A percentile compares a stretch with the other conserved stretches of the same genome.
Conservation (phyloP, 1,140 invertebrate species). For the Lucilia cuprina region DNA sequence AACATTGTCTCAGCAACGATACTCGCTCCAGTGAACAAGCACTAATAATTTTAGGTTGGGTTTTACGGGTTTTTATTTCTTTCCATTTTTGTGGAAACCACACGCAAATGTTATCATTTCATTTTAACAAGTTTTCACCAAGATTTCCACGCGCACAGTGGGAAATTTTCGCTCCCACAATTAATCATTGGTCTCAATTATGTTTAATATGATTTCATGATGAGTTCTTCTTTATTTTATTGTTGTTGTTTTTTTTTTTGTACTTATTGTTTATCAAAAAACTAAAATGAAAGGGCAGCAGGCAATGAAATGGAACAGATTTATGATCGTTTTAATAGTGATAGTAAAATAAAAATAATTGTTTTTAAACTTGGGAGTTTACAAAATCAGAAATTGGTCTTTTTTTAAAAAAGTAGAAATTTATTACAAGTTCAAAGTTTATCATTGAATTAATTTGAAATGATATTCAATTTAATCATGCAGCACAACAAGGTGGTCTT, state of each 20-base stretch:
- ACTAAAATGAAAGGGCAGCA: slow-evolving; percentile 24
- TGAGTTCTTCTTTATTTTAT: background rate
- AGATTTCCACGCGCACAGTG: slow-evolving; percentile 46
- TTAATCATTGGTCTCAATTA: slow-evolving; percentile 49
- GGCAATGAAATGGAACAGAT: slow-evolving; percentile 51
- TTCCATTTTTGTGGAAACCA: background rate
- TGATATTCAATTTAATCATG: background rate
- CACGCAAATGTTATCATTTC: slow-evolving; percentile 39
- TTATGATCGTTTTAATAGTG: slow-evolving; percentile 46
- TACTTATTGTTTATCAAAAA: background rate
- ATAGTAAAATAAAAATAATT: background rate
- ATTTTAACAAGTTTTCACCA: slow-evolving; percentile 36
- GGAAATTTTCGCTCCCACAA: slow-evolving; percentile 58
- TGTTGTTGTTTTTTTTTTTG: background rate
- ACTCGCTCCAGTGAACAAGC: slow-evolving; percentile 4
- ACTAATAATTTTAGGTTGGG: background rate
- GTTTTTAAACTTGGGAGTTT: background rate
- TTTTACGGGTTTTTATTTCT: background rate
- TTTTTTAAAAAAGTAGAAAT: slow-evolving; percentile 31
- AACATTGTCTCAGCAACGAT: background rate
- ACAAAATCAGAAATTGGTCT: slow-evolving; percentile 55
- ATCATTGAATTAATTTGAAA: background rate
- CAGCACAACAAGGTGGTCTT: background rate
- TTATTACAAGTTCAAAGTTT: slow-evolving; percentile 4
- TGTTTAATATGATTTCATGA: background rate